A percentile compares a stretch with the other conserved stretches of the same genome.
Evolutionary conservation across 2,888 invertebrate genomes (phyloP).

Genomic region (Dromius quadrimaculatus): DNA sequence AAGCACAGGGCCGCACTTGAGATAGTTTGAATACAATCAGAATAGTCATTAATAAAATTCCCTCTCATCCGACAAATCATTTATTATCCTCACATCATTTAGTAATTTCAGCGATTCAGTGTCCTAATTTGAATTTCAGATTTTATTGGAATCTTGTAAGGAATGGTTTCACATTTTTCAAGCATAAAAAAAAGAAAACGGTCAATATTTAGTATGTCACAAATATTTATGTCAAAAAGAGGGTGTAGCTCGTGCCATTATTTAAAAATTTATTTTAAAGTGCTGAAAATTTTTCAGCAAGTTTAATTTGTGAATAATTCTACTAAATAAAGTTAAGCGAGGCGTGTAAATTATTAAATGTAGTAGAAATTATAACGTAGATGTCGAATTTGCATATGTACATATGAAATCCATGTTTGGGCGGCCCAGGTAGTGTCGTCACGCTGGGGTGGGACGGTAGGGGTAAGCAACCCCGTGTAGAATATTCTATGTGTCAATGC

Average conservation of each 20-base stretch:
- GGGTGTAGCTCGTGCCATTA: too few species aligned
- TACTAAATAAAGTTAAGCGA: too few species aligned
- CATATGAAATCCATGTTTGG: conserved; percentile 21
- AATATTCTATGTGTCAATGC: conserved; percentile 49
- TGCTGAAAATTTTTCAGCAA: too few species aligned
- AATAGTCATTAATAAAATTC: conserved; percentile 19
- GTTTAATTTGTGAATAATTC: too few species aligned
- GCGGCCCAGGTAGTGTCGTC: conserved; percentile 15
- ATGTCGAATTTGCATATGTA: background rate
- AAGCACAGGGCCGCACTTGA: background rate
- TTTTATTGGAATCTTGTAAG: conserved; percentile 9
- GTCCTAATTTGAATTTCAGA: conserved; percentile 9
- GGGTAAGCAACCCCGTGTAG: conserved; percentile 17
- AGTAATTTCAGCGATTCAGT: background rate
- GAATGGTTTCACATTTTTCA: background rate
- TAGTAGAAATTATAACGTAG: conserved; percentile 10
- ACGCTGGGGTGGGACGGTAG: background rate
- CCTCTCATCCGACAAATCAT: conserved; percentile 25
- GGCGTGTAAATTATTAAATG: background rate
- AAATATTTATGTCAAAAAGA: too few species aligned
- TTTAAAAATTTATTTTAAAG: too few species aligned
- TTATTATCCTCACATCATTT: conserved; percentile 30
- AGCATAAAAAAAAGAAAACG: too few species aligned
- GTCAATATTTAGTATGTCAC: too few species aligned
- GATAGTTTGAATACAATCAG: conserved; percentile 2